Evolutionary conservation across 2,888 invertebrate species (phyloP), one percentile per base, ranked within the genome.

Genomic region (Nemurella pictetii): DNA sequence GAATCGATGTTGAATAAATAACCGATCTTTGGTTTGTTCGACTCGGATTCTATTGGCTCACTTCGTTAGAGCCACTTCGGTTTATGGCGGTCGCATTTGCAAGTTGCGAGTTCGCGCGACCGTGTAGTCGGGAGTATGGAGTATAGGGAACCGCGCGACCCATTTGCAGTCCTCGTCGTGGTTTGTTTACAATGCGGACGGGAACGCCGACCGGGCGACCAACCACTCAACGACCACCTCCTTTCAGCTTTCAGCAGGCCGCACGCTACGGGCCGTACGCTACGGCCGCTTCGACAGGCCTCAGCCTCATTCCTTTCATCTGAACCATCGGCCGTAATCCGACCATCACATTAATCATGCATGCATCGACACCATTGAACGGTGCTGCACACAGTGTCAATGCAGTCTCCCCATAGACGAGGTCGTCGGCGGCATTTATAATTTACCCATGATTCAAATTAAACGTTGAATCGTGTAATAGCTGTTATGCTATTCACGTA

Each of bases 381-480:
- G 55, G 20, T 7, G 55, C 55, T 55, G 55, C 12, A 35, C 35
- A 12, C 9, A 20, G 55, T 55, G 55, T 55, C 55, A 55, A 55
- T 55, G 55, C 20, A 55, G 55, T 20, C 12, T 20, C 55, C 55
- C 3, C 55, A 12, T 20, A n/a, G n/a, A n/a, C n/a, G n/a, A n/a
- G n/a, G n/a, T n/a, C n/a, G n/a, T n/a, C n/a, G n/a, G 55, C 9
- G 55, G 20, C 55, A 55, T 55, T 55, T 15, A 55, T 55, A 55
- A 25, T 26, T 75, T 28, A 27, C 75, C 75, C 75, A 75, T 75
- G 75, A 28, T 75, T 26, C 75, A 27, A 28, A 75, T 75, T 75
- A 75, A 75, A 75, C 75, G 75, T 75, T 75, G 75, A 26, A 75
- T 26, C 75, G 75, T 55, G 55, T 75, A 27, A 75, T 75, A 28